phyloP scores from a whole-genome alignment of 2,113 vertebrate species.

The Kryptolebias marmoratus region DNA sequence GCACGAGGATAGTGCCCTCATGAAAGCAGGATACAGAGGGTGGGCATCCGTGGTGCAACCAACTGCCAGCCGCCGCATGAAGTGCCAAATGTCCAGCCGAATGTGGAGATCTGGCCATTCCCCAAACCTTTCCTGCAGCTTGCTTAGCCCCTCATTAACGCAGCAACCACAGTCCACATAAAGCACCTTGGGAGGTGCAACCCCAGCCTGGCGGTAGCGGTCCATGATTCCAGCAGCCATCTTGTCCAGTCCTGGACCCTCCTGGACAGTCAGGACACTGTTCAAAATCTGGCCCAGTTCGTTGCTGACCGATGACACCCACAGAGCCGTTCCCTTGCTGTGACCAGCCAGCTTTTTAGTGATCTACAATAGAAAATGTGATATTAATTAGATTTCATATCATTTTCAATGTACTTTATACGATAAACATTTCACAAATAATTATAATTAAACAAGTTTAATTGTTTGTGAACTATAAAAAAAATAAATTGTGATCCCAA shows the following conservation, averaged over 20 bases:
- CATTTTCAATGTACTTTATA: no score
- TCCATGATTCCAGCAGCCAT: background rate
- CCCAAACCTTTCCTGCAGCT: background rate
- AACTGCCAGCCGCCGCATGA: background rate
- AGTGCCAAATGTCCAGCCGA: background rate
- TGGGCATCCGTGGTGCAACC: background rate
- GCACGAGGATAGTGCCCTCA: background rate
- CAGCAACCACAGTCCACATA: background rate
- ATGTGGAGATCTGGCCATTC: background rate
- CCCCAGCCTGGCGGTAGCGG: background rate
- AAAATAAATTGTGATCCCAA: no score
- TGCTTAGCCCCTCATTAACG: background rate
- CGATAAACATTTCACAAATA: no score
- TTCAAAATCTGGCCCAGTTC: background rate
- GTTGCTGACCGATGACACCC: background rate
- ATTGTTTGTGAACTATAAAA: no score
- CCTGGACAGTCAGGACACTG: background rate
- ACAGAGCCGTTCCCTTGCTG: background rate
- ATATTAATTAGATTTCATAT: background rate
- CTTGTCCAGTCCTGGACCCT: background rate
- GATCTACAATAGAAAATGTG: background rate
- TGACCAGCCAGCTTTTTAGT: background rate
- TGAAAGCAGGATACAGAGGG: background rate
- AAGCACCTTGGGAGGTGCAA: background rate
- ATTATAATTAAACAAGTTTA: no score